Base-by-base conservation (phyloP, 2,113 vertebrate genomes). In the Mesitornis unicolor region DNA sequence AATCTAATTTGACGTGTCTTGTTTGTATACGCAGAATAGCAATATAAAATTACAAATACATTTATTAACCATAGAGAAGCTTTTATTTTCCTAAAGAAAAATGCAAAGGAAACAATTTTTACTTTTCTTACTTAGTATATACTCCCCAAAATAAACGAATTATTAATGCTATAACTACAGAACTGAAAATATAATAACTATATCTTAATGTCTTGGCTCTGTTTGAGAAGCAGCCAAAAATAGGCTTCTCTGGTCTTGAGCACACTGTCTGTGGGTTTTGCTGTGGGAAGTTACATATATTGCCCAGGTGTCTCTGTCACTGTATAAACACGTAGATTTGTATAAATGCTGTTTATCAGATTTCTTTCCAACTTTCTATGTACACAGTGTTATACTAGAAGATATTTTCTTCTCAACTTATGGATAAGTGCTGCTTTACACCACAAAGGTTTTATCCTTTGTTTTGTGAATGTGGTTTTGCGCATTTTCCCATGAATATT, bases 391-490 rank as follows among this genome's bases (percentile, higher is more conserved):
- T 64, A 26, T 17, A 29, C 16, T 73, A 56, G 51, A 93, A 91
- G 57, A 28, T 81, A 57, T 85, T 96, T 90, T 88, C 69, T 88
- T 51, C 48, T 67, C 50, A 64, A 78, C 25, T 70, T 89, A 86
- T 93, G 91, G 91, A 85, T 88, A 75, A 40, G n/a, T 57, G 40
- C 50, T 91, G 81, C 43, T 96, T 95, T 93, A 51, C 7, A 96
- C 93, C 94, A 95, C 90, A 90, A 80, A 77, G 67, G 63, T 88
- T 97, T 87, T 78, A 81, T 95, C 79, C 67, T 93, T 60, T 6
- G 38, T 91, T 89, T 93, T 97, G 96, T 97, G 97, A 98, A 84
- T 97, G 94, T 98, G 97, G 87, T 96, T 97, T 93, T 84, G 35
- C 93, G 38, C 63, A 82, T 96, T 92, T 98, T 98, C 95, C 96